Evolutionary conservation across 2,113 vertebrate genomes (phyloP), one percentile per base, ranked within the genome.

Genomic region (Toxostoma redivivum): DNA sequence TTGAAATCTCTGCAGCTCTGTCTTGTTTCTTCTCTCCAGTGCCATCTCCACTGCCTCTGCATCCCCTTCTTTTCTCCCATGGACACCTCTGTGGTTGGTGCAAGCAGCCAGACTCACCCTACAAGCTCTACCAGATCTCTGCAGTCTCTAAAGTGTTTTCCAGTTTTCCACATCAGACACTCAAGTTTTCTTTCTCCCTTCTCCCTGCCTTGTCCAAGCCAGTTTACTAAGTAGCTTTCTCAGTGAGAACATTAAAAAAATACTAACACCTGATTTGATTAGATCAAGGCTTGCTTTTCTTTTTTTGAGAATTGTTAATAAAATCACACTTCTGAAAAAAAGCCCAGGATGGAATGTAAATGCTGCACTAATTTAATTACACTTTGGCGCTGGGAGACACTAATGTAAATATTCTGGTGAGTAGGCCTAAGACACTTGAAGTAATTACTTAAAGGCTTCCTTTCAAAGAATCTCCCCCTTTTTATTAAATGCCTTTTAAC

Each of bases 401-500:
- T 98, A 99, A 99, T 99, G 99, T 99, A 99, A 99, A 99, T 99
- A 99, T 99, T 99, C 98, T 99, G 98, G 98, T 97, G 98, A 98
- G 97, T 96, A 97, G 98, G 98, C 97, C 98, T 97, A 98, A 98
- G 98, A 99, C 98, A 99, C 99, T 98, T 96, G 97, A 98, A 99
- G 98, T 98, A 99, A 99, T 99, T 99, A 99, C 99, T 99, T 99
- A 99, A 99, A 98, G 98, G 98, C 98, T 99, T 99, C 98, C 98
- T 98, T 98, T 99, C 98, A 99, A 98, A 99, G 98, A 98, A 98
- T 97, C 98, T 97, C 97, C 97, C 96, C 97, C 96, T 98, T 98
- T 99, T 99, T 99, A 99, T 99, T 98, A 98, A 99, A 99, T 99
- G 98, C 98, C 99, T 99, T 99, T 99, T 99, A 99, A 99, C 99